These are phyloP conservation scores for Alectoris magna DNA, from an alignment of 2,797 vertebrate species.

Conservation along the genomic window DNA sequence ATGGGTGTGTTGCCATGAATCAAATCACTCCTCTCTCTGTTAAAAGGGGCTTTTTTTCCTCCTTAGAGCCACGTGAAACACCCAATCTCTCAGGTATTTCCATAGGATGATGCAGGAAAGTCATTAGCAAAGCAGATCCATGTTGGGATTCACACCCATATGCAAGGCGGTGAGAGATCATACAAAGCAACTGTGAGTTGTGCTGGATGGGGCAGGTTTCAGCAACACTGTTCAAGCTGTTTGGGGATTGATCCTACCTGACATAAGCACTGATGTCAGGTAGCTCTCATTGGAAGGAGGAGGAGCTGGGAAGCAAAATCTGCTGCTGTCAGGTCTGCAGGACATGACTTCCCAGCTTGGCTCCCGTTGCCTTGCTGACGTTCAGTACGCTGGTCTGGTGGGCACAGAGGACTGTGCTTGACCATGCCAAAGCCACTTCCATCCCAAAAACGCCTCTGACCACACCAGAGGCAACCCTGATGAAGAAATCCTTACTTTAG, in stretches of 20 bases:
- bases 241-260: not conserved
- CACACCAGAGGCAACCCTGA: not conserved
- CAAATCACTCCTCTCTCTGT: not conserved
- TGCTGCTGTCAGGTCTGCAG: accelerated
- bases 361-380: not conserved
- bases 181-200: not conserved
- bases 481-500: not conserved
- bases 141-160: not conserved
- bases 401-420: not conserved
- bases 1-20: accelerated
- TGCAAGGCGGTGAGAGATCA: not conserved
- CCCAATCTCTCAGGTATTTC: not conserved
- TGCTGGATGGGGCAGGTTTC: not conserved
- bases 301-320: not conserved
- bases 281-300: not conserved
- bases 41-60: not conserved
- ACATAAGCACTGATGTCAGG: not conserved
- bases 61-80: not conserved
- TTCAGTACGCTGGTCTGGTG: not conserved
- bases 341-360: not conserved
- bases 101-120: not conserved
- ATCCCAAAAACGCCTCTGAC: not conserved
- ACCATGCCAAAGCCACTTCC: not conserved
- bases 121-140: not conserved
- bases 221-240: not conserved